A percentile compares a stretch with the other conserved stretches of the same genome.
Conservation (phyloP, 2,797 vertebrate genomes). For the Melanotaenia maccullochi region DNA sequence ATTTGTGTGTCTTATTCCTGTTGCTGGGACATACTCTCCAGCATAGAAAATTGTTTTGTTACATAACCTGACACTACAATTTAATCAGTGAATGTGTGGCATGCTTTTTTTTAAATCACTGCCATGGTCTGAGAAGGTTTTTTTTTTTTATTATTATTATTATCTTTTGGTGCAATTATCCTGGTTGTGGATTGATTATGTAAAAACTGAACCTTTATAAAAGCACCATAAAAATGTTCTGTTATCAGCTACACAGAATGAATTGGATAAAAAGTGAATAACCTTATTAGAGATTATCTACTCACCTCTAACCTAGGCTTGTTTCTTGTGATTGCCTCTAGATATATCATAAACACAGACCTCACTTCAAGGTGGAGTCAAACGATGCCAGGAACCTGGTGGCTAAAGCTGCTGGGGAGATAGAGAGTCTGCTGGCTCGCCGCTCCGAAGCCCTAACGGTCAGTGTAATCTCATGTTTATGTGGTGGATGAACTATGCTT, state of each 20-base stretch:
- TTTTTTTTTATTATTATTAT: background rate
- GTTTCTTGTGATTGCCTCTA: conserved; percentile 52
- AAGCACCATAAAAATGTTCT: background rate
- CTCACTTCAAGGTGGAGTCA: conserved; percentile 87
- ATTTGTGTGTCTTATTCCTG: conserved; percentile 66
- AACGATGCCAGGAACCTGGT: conserved; percentile 91
- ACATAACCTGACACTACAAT: conserved; percentile 57
- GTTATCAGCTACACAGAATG: background rate
- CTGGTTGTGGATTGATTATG: background rate
- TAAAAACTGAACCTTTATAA: background rate
- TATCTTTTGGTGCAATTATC: background rate
- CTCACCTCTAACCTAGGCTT: conserved; percentile 17
- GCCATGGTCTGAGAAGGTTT: conserved; percentile 16
- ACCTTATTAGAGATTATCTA: background rate
- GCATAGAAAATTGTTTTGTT: conserved; percentile 55
- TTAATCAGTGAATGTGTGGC: conserved; percentile 37
- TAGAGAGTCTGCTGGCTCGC: conserved; percentile 90
- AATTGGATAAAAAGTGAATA: background rate
- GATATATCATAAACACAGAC: conserved; percentile 76
- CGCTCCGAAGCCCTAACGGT: conserved; percentile 92
- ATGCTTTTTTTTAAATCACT: conserved; percentile 21
- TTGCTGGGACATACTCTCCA: conserved; percentile 51
- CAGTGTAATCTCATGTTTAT: conserved; percentile 61
- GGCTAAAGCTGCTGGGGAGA: conserved; percentile 89
- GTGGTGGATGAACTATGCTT: background rate